Evolutionary conservation across 30 jellyfish, hydroid and myxozoan genomes (phyloP), one percentile per base, ranked within the genome.

Genomic region (Aurelia sp.): DNA sequence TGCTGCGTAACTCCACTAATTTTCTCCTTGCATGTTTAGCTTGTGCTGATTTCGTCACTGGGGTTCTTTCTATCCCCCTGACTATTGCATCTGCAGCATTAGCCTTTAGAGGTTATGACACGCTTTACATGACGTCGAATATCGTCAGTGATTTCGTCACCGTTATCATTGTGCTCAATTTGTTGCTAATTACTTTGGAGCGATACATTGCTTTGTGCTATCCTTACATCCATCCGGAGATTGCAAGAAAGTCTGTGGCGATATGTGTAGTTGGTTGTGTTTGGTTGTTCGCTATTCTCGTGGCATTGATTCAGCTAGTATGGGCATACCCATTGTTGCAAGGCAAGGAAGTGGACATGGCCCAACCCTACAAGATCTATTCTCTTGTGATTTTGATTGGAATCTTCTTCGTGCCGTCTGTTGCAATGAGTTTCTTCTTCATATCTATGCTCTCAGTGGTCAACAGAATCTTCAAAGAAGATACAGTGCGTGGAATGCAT

Each of bases 191-290:
- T 40, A 87, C 85, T 6, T 4, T 50, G 55, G 96, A 87, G 74
- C 84, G 96, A 22, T 78, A 87, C 67, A 66, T 73, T 20, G 82
- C 96, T 21, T 65, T 87, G 19, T 87, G 96, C 84, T 70, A 69
- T 19, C 96, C 96, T 7, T 87, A 74, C 37, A 16, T 47, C 41
- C 89, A 87, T 72, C 79, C 79, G 59, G 55, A 74, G 40, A 35
- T 77, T 22, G 90, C 84, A 27, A 13, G 71, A 35, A 71, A 70
- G 51, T 66, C 76, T 62, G 53, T 69, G 21, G 30, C 30, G 16
- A 52, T 59, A 50, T 22, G 47, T 20, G 41, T 72, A n/a, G 72
- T 87, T 15, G 74, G 66, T 12, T 19, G 58, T n/a, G 62, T 87
- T 18, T 87, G 96, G 96, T 2, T 68, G 40, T 23, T 63, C 0